phyloP scores from a whole-genome alignment of 2,797 vertebrate genomes.

The Acanthis flammea region DNA sequence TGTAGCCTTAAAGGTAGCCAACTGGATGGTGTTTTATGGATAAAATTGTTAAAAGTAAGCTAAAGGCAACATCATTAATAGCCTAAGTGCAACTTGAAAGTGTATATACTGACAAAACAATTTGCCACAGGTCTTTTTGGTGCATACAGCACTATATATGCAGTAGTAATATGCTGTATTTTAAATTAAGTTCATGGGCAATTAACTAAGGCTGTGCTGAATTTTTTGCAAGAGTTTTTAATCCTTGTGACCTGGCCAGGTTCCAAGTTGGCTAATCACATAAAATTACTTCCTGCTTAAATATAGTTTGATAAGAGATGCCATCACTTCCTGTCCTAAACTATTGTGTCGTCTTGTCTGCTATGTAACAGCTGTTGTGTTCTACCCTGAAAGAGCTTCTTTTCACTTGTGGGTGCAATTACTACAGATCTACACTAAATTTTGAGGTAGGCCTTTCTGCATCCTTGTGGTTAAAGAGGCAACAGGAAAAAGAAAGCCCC shows the following conservation, averaged over 20 bases:
- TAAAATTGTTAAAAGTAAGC: not conserved
- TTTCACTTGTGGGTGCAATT: not conserved
- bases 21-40: not conserved
- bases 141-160: not conserved
- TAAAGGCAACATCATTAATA: not conserved
- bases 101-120: not conserved
- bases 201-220: not conserved
- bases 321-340: slow-evolving; percentile 27
- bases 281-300: slow-evolving; percentile 20
- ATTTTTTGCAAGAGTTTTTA: slow-evolving; percentile 27
- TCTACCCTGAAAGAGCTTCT: not conserved
- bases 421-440: not conserved
- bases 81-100: not conserved
- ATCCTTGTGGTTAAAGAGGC: not conserved
- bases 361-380: not conserved
- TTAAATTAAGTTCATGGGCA: not conserved
- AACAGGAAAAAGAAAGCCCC: not conserved
- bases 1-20: not conserved
- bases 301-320: not conserved
- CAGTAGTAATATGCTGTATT: not conserved
- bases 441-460: not conserved
- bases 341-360: not conserved
- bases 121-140: not conserved
- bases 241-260: slow-evolving; percentile 14
- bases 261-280: not conserved